Evolutionary conservation across 1,140 invertebrate genomes (phyloP), one percentile per base, ranked within the genome.

Genomic region (Vollenhovia emeryi): DNA sequence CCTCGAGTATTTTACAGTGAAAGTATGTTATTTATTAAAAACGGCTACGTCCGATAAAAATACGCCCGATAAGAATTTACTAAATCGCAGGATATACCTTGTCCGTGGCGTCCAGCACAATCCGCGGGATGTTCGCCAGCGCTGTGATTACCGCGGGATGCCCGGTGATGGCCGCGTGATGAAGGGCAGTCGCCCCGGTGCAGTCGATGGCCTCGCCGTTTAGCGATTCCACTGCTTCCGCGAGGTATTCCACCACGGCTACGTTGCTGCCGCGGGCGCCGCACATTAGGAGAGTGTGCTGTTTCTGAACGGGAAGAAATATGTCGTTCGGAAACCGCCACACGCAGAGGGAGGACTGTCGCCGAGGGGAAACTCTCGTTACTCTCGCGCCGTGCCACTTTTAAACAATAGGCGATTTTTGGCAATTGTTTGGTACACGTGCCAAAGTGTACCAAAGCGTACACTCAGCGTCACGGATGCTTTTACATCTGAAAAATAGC

Each of bases 261-360:
- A 96, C 86, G 91, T 96, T 95, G 90, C 96, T 96, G 88, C 97
- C 97, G 71, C 96, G 95, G 11, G 96, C 95, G 4, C 96, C 97
- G 87, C 97, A 97, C 94, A 97, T 97, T 71, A 97, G 90, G 30
- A 97, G 93, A 1, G 96, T 96, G 87, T 96, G 96, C 78, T 96
- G 96, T 95, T 97, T 97, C 97, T 97, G 45, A 73, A 18, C 57
- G 24, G 79, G 85, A 76, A 91, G 33, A 86, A 33, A 73, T 55
- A 59, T 36, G 62, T 60, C 50, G 13, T 59, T 57, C 24, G 11
- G 4, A 24, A 18, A 24, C 21, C 21, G 11, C 15, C 13, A 13
- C 1, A 21, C 13, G 11, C 1, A 21, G 24, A 18, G 2, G n/a
- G 24, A 24, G 18, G 9, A 7, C 6, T 18, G n/a, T 11, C 13